Evolutionary conservation across 2,888 invertebrate species (phyloP).

Genomic region (Andrena hattorfiana): DNA sequence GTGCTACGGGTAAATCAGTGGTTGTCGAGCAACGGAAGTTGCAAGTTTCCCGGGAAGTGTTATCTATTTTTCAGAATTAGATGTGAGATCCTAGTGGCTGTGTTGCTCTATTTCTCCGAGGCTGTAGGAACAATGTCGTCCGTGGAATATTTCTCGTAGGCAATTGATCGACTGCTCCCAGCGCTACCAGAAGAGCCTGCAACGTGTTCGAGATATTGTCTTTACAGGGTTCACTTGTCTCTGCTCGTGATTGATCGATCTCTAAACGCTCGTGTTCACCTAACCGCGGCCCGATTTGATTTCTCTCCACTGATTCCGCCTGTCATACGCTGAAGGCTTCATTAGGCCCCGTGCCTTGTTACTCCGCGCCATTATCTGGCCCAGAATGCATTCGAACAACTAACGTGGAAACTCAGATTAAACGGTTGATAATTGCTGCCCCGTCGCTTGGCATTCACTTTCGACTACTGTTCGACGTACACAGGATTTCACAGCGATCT

Average conservation of each 20-base stretch:
- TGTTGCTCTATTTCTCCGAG: too few species aligned
- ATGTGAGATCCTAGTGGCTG: too few species aligned
- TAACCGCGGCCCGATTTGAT: slow-evolving; percentile 56
- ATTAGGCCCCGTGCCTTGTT: slow-evolving; percentile 48
- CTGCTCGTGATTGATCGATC: slow-evolving; percentile 56
- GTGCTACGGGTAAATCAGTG: too few species aligned
- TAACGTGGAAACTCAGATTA: slow-evolving; percentile 33
- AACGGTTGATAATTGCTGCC: slow-evolving; percentile 10
- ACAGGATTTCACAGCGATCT: background rate
- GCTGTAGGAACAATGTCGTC: too few species aligned
- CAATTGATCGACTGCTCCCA: background rate
- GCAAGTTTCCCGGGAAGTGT: too few species aligned
- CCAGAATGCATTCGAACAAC: slow-evolving; percentile 25
- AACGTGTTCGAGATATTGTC: slow-evolving; percentile 3
- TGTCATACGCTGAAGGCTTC: slow-evolving; percentile 60
- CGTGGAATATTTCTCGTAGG: too few species aligned
- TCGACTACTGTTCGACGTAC: slow-evolving; percentile 12
- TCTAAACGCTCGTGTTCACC: slow-evolving; percentile 30
- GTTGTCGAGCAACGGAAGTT: too few species aligned
- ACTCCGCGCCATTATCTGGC: slow-evolving; percentile 31
- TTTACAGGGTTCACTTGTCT: slow-evolving; percentile 44
- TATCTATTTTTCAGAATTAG: too few species aligned
- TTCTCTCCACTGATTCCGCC: slow-evolving; percentile 54
- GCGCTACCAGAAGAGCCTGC: background rate
- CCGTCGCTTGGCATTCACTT: slow-evolving; percentile 2